Evolutionary conservation across 2,113 vertebrate genomes (phyloP), one percentile per base, ranked within the genome.

Genomic region (Ahaetulla prasina): DNA sequence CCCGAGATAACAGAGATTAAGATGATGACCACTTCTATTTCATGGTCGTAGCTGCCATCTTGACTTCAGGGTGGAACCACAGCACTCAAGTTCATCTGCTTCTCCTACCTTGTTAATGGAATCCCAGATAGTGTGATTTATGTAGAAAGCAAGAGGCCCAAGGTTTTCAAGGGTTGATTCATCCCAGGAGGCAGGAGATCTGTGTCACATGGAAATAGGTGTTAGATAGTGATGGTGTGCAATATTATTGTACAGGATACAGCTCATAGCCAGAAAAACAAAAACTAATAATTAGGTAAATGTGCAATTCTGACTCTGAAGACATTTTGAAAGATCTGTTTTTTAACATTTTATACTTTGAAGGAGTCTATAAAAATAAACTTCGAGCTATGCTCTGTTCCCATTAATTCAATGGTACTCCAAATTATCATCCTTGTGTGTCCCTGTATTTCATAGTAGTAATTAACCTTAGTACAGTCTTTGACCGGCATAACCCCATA

Each of bases 121-220:
- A 1, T 87, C 27, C 97, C 97, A 96, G 0, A 95, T 96, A 53
- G 85, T 91, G 30, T 89, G 74, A 90, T 95, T 95, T 94, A 97
- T 80, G 3, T 96, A 94, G 85, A 94, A 91, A 45, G 94, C 89
- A 0, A 98, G 96, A 0, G 74, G 88, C 23, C 97, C 97, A 54
- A 97, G 3, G 0, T 52, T 47, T 60, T 63, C 93, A 22, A 98
- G 93, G 0, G 93, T 94, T 43, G 0, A 85, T 4, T 95, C 47
- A 35, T 95, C 95, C 98, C 98, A 98, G 90, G 95, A 93, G 0
- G 18, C 23, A 1, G 97, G 97, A 27, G 91, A n/a, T 95, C 98
- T 98, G 95, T 2, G 0, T 14, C 52, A 91, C 0, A 3, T 0
- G 0, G 87, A 4, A 80, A 47, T 18, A 87, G 53, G 54, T 47